Conservation (phyloP, 2,797 vertebrate genomes). For the Brachyalestes nurse region DNA sequence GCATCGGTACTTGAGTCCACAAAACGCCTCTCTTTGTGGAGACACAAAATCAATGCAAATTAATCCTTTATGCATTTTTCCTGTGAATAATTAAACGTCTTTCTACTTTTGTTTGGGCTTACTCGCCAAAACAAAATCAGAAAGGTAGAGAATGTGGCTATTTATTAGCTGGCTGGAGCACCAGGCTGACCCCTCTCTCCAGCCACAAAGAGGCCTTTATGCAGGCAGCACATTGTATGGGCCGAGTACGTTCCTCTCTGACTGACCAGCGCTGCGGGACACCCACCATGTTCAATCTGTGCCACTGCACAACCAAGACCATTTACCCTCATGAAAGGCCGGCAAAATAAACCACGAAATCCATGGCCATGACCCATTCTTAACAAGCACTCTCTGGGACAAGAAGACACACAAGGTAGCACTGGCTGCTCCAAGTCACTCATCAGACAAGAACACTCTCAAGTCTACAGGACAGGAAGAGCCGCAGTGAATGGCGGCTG, state of each 20-base stretch:
- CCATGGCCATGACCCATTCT: slow-evolving; percentile 61
- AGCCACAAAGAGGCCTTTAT: slow-evolving; percentile 83
- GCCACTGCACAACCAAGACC: slow-evolving; percentile 73
- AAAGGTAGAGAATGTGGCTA: slow-evolving; percentile 79
- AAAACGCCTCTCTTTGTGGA: slow-evolving; percentile 77
- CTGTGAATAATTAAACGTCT: slow-evolving; percentile 80
- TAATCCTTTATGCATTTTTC: slow-evolving; percentile 81
- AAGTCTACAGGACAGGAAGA: neutral
- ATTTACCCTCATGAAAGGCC: slow-evolving; percentile 68
- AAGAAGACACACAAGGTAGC: slow-evolving; percentile 53
- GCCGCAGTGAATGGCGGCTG: neutral
- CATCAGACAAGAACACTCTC: neutral
- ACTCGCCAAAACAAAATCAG: slow-evolving; percentile 78
- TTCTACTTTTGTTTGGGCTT: slow-evolving; percentile 78
- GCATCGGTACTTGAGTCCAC: slow-evolving; percentile 63
- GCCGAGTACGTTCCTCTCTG: slow-evolving; percentile 71
- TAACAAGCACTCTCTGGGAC: slow-evolving; percentile 54
- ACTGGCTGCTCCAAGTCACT: slow-evolving; percentile 50
- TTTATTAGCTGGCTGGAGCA: slow-evolving; percentile 79
- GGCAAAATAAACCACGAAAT: slow-evolving; percentile 67
- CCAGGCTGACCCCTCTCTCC: slow-evolving; percentile 78
- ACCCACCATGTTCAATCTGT: slow-evolving; percentile 71
- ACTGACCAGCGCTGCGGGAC: slow-evolving; percentile 82
- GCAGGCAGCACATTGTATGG: slow-evolving; percentile 73
- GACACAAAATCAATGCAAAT: slow-evolving; percentile 84